Base-by-base conservation (phyloP, 2,113 vertebrate genomes). In the Erinaceus europaeus region DNA sequence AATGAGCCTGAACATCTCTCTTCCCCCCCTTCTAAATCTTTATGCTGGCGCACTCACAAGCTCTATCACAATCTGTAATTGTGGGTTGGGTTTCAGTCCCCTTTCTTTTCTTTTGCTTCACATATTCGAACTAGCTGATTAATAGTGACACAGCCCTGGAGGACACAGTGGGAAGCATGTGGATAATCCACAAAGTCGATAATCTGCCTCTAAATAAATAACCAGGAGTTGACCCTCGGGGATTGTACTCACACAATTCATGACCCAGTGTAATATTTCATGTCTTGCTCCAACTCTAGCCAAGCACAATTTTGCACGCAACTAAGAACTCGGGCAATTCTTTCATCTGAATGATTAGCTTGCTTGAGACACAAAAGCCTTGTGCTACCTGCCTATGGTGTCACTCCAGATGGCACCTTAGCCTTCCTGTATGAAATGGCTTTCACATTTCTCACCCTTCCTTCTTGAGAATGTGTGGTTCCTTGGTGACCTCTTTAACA, bases 261-360 rank as follows among this genome's bases (percentile, higher is more conserved):
- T 65, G 78, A 74, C 76, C 86, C 73, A 55, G 42, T 74, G 65
- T 69, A 75, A 91, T 90, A 88, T 85, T 94, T 95, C 92, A 93
- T 74, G 59, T 78, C 65, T 55, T 71, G 42, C 71, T 88, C 78
- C 72, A 75, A 84, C 68, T 71, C 74, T 77, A 18, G 14, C 25
- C 76, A 86, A 64, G 36, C 57, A 44, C 25, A 61, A 61, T 84
- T 94, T 90, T 88, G 42, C 91, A 78, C 62, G 42, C 74, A 86
- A 38, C 65, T 53, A 85, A 83, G 34, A 57, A 72, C 34, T 62
- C 57, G 52, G 73, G 34, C 53, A 52, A 77, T 77, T 77, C 57
- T 77, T 90, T 87, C 59, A 92, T 46, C 65, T 74, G 40, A 91
- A 52, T 84, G 59, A 90, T 78, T 50, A 68, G 59, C 27, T 79